These are phyloP conservation scores for Bombus breviceps DNA, from an alignment of 1,140 invertebrate genomes.

Conservation along the genomic window DNA sequence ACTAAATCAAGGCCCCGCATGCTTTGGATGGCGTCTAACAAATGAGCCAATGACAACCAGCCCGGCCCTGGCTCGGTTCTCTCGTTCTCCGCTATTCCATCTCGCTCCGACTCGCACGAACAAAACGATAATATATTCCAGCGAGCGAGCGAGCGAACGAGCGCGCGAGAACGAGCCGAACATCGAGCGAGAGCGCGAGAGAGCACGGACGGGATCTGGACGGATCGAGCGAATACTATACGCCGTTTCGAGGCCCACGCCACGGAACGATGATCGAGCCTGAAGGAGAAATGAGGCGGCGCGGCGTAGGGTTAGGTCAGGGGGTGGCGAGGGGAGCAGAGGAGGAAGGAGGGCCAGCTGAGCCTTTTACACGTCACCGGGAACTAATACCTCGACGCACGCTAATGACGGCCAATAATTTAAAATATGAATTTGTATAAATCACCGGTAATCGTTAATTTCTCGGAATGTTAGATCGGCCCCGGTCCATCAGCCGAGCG, in stretches of 20 bases:
- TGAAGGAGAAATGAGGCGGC: conserved; percentile 62
- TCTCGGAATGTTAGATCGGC: conserved; percentile 82
- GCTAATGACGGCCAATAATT: conserved; percentile 82
- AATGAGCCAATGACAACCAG: conserved; percentile 83
- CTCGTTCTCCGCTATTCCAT: conserved; percentile 42
- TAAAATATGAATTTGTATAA: conserved; percentile 83
- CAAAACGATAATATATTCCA: conserved; percentile 83
- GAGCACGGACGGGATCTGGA: conserved; percentile 61
- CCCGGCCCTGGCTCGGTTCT: conserved; percentile 71
- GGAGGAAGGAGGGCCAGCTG: conserved; percentile 1
- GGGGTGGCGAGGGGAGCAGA: background rate
- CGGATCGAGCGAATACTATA: conserved; percentile 70
- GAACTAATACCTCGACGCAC: conserved; percentile 77
- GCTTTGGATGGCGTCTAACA: conserved; percentile 83
- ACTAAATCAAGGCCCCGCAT: conserved; percentile 83
- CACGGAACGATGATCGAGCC: conserved; percentile 66
- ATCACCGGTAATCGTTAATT: conserved; percentile 83
- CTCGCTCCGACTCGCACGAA: conserved; percentile 72
- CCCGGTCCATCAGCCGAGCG: conserved; percentile 77
- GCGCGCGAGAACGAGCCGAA: conserved; percentile 36
- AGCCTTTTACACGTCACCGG: conserved; percentile 75
- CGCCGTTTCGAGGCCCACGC: conserved; percentile 64
- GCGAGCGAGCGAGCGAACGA: conserved; percentile 44
- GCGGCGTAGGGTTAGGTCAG: conserved; percentile 24
- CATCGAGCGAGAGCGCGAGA: conserved; percentile 50